Conservation (phyloP, 2,888 invertebrate species). For the Pterostichus niger region DNA sequence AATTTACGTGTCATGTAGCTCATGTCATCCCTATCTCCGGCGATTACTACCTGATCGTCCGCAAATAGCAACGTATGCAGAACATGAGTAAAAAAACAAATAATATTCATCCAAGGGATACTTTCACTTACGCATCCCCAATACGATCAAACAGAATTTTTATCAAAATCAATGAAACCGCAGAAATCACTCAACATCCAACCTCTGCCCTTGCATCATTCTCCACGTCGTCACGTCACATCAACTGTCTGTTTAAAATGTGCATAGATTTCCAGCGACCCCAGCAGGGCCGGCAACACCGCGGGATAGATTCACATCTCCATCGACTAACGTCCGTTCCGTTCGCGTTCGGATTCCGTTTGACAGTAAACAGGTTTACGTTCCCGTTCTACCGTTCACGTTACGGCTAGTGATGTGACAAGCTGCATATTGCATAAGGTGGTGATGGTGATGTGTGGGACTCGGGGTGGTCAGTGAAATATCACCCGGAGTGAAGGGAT, state of each 20-base stretch:
- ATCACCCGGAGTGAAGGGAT: too few species aligned
- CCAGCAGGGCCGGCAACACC: not conserved
- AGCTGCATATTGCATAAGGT: constrained; percentile 27
- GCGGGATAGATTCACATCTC: not conserved
- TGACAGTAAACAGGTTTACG: constrained; percentile 4
- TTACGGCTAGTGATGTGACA: constrained; percentile 5
- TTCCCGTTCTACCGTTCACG: too few species aligned
- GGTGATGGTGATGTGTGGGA: not conserved
- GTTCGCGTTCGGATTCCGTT: constrained; percentile 11
- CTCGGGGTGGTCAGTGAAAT: constrained; percentile 2
- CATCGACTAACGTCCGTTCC: constrained; percentile 15
- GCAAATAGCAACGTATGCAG: too few species aligned
- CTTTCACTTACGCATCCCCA: not conserved
- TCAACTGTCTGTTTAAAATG: constrained; percentile 49
- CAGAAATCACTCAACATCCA: constrained; percentile 7
- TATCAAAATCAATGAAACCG: constrained; percentile 44
- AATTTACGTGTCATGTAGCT: too few species aligned
- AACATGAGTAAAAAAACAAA: too few species aligned
- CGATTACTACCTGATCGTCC: too few species aligned
- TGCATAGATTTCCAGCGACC: constrained; percentile 43
- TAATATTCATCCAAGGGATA: too few species aligned
- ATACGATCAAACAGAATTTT: constrained; percentile 43
- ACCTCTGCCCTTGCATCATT: constrained; percentile 16
- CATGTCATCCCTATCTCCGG: too few species aligned
- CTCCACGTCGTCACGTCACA: constrained; percentile 13